Base-by-base conservation (phyloP, 1,140 invertebrate species). In the Agrilus planipennis region DNA sequence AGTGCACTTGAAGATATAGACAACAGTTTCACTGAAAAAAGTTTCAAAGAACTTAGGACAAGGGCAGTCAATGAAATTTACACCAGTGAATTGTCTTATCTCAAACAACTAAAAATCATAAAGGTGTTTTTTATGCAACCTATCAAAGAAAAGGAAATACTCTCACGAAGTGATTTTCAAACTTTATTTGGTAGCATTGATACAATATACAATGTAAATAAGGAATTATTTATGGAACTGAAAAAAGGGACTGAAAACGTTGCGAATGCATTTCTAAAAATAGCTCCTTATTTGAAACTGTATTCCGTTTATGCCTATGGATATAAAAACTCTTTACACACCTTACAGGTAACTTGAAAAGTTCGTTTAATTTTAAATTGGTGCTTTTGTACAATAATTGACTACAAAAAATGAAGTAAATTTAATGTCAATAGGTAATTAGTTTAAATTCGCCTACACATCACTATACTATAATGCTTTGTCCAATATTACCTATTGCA, bases 261-360 rank as follows among this genome's bases (percentile, higher is more conserved):
- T 27, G 74, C 75, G 0, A 54, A 64, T 44, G 77, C 79, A 5
- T 84, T 86, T 54, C 63, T 70, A 1, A 77, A 76, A 50, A 64
- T 85, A 29, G 81, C 77, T 12, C 81, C 81, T 7, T 85, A 81
- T 60, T 76, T 86, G 16, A 86, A 85, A 57, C 57, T 84, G 11
- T 86, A 86, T 52, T 81, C 81, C 3, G 74, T 77, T 2, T 85
- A 84, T 62, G 81, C 81, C 1, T 81, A 79, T 38, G 79, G 81
- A 52, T 84, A 82, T 59, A 75, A 75, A 46, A 69, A 71, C 41
- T 70, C 74, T 3, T 52, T 76, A 37, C 57, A 63, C 16, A 46
- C 75, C 37, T 42, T 76, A 39, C 70, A 75, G 55, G 68, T 71
- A 62, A 44, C 10, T n/a, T 34, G 4, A 5, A 15, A 16, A 34